Conservation (phyloP, 2,888 invertebrate species). For the Lasiommata megera region DNA sequence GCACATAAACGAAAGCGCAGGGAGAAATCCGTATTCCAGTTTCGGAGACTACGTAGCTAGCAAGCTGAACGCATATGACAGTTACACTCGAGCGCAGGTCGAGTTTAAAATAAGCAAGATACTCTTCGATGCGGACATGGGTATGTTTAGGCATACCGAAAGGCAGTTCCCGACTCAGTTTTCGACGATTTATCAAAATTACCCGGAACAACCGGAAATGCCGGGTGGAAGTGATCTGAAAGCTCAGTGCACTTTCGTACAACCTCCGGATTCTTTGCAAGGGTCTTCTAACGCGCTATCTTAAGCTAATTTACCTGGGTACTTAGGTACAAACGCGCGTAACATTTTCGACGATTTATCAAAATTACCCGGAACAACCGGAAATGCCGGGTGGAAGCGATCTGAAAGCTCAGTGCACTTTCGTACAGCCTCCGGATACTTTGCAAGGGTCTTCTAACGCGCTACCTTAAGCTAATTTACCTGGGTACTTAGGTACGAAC, state of each 20-base stretch:
- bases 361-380: neutral
- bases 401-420: neutral
- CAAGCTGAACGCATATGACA: neutral
- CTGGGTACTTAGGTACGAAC: no score
- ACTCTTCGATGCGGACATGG: slow-evolving; percentile 4
- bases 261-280: neutral
- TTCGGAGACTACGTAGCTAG: slow-evolving; percentile 3
- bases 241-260: neutral
- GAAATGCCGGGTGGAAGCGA: neutral
- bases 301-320: neutral
- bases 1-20: neutral
- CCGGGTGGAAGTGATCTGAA: neutral
- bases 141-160: neutral
- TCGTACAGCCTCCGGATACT: neutral
- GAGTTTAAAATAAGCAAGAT: slow-evolving; percentile 7
- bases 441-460: neutral
- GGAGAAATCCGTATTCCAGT: neutral
- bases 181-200: neutral
- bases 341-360: neutral
- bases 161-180: neutral
- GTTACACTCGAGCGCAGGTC: neutral
- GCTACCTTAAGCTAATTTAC: neutral
- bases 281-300: neutral
- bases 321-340: no score
- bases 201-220: neutral